Conservation (phyloP, 2,888 invertebrate species). For the Panopea generosa region DNA sequence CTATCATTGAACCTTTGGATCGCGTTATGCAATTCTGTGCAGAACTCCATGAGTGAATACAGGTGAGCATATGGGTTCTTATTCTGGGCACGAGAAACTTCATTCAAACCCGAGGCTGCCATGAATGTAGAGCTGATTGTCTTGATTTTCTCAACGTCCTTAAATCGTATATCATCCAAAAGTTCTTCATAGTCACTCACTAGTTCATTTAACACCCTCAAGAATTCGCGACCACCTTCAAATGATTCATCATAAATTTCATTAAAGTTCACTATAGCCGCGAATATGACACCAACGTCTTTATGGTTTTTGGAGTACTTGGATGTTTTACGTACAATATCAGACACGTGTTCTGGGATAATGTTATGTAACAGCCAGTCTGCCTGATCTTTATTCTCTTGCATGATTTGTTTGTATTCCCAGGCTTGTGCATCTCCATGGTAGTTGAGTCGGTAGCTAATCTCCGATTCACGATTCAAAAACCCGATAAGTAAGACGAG, state of each 20-base stretch:
- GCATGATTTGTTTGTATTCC: constrained; percentile 94
- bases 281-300: constrained; percentile 97
- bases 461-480: constrained; percentile 97
- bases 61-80: constrained; percentile 91
- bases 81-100: constrained; percentile 90
- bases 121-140: constrained; percentile 98
- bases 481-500: constrained; percentile 96
- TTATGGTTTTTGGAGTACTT: constrained; percentile 97
- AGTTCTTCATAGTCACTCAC: constrained; percentile 98
- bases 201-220: constrained; percentile 97
- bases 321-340: constrained; percentile 95
- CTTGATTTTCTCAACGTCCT: constrained; percentile 98
- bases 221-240: constrained; percentile 96
- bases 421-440: constrained; percentile 96
- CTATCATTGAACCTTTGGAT: constrained; percentile 83
- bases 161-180: constrained; percentile 92
- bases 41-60: constrained; percentile 96
- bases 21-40: constrained; percentile 92
- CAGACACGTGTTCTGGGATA: constrained; percentile 95
- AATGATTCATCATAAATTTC: constrained; percentile 99
- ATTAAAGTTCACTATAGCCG: constrained; percentile 98
- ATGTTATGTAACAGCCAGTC: constrained; percentile 98
- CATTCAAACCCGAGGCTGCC: constrained; percentile 98
- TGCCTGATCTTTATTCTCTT: constrained; percentile 97
- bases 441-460: constrained; percentile 94